A percentile compares a stretch with the other conserved stretches of the same genome.
Evolutionary conservation across 2,888 invertebrate species (phyloP).

Genomic region (Himalopsyche tibetana): DNA sequence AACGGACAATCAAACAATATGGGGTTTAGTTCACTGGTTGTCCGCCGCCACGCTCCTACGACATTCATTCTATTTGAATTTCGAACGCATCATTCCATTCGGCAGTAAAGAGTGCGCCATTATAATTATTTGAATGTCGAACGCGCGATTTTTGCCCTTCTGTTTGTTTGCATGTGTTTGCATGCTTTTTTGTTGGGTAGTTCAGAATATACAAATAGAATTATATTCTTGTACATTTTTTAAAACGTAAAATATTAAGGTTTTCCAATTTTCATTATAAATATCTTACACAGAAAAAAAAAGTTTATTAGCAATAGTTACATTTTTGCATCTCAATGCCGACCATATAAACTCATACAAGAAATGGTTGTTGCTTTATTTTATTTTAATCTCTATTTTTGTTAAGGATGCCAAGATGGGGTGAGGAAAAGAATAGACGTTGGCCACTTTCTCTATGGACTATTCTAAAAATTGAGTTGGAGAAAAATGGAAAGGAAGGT

Average conservation of each 20-base stretch:
- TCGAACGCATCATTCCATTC: slow-evolving; percentile 49
- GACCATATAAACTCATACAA: too few relatives aligned
- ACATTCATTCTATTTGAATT: slow-evolving; percentile 52
- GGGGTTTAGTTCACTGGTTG: slow-evolving; percentile 27
- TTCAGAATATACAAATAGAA: not conserved
- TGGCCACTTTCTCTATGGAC: too few relatives aligned
- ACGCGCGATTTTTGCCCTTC: slow-evolving; percentile 14
- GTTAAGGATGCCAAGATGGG: too few relatives aligned
- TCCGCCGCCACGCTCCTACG: not conserved
- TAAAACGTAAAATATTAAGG: not conserved
- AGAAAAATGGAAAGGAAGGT: too few relatives aligned
- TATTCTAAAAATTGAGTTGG: too few relatives aligned
- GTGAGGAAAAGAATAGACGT: too few relatives aligned
- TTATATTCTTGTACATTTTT: not conserved
- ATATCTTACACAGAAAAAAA: too few relatives aligned
- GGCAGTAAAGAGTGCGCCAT: not conserved
- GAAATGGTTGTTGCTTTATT: too few relatives aligned
- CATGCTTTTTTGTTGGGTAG: not conserved
- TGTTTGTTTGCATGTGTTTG: not conserved
- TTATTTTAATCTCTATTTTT: too few relatives aligned
- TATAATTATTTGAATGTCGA: slow-evolving; percentile 47
- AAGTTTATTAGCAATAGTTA: too few relatives aligned
- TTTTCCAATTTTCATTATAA: not conserved
- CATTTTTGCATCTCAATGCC: too few relatives aligned
- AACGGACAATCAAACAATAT: slow-evolving; percentile 33